A percentile compares a stretch with the other conserved stretches of the same genome.
These are phyloP conservation scores for Naso thynnoides DNA, from an alignment of 2,797 vertebrate species.

Conservation along the genomic window DNA sequence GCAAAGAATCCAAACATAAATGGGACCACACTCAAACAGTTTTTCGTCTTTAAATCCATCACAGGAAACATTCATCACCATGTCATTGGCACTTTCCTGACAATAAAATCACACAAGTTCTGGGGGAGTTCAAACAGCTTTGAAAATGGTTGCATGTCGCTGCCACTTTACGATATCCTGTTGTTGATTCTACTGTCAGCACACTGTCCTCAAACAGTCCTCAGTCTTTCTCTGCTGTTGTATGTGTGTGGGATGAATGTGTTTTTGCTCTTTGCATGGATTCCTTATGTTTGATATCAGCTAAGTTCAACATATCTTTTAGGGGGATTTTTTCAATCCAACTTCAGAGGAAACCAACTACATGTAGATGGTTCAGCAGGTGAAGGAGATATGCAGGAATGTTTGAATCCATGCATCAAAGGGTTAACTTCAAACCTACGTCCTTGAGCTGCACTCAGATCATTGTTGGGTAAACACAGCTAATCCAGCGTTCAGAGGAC, in stretches of 20 bases:
- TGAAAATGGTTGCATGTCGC: neutral
- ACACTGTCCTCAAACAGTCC: slow-evolving; percentile 13
- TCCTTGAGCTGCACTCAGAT: slow-evolving; percentile 49
- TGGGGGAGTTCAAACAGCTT: slow-evolving; percentile 11
- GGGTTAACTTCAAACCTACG: slow-evolving; percentile 43
- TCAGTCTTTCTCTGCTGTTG: neutral
- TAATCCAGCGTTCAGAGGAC: slow-evolving; percentile 14
- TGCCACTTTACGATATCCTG: slow-evolving; percentile 18
- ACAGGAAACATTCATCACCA: slow-evolving; percentile 19
- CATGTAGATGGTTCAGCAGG: no score
- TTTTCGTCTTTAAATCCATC: slow-evolving; percentile 19
- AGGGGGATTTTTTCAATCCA: no score
- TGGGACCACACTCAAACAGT: slow-evolving; percentile 4
- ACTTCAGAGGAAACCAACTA: no score
- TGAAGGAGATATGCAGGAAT: neutral
- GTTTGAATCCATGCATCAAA: neutral
- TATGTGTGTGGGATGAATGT: slow-evolving; percentile 1
- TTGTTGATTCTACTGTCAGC: slow-evolving; percentile 35
- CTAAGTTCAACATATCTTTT: no score
- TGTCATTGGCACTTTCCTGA: slow-evolving; percentile 21
- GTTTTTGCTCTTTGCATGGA: slow-evolving; percentile 9
- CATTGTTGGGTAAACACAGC: slow-evolving; percentile 36
- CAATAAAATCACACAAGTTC: slow-evolving; percentile 15
- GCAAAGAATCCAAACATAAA: slow-evolving; percentile 6
- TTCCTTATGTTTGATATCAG: slow-evolving; percentile 2